Conservation (phyloP, 64 coral and sea anemone genomes). For the Pocillopora damicornis region DNA sequence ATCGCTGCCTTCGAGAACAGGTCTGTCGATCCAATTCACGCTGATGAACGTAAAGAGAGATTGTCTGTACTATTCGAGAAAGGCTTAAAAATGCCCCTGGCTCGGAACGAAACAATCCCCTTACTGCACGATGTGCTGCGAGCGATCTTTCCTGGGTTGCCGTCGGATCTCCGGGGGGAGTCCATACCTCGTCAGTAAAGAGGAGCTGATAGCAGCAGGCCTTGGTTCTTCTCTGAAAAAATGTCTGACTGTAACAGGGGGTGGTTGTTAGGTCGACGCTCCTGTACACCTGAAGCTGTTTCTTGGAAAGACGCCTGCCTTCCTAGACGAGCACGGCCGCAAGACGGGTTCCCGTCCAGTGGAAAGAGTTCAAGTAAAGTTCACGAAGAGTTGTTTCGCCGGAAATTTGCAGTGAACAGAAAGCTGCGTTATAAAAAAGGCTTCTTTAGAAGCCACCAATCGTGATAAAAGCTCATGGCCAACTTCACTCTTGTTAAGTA, state of each 20-base stretch:
- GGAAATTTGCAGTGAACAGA: neutral
- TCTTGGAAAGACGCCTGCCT: neutral
- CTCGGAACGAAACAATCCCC: constrained; percentile 28
- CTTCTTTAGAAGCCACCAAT: constrained; percentile 23
- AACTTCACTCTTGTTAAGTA: neutral
- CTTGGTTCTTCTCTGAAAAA: too few relatives aligned
- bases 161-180: neutral
- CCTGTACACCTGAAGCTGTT: neutral
- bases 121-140: constrained; percentile 39
- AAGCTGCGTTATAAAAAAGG: neutral
- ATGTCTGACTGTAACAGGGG: too few relatives aligned
- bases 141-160: constrained; percentile 38
- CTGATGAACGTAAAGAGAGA: constrained; percentile 39
- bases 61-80: constrained; percentile 35
- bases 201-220: too few relatives aligned
- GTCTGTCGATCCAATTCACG: neutral
- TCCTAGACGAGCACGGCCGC: neutral
- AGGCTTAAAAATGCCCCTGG: constrained; percentile 24
- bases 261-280: neutral
- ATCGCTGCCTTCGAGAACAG: neutral
- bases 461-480: neutral
- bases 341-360: neutral
- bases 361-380: neutral
- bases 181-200: neutral
- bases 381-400: neutral